A percentile compares a stretch with the other conserved stretches of the same genome.
Evolutionary conservation across 2,113 vertebrate genomes (phyloP).

Genomic region (Epinephelus fuscoguttatus): DNA sequence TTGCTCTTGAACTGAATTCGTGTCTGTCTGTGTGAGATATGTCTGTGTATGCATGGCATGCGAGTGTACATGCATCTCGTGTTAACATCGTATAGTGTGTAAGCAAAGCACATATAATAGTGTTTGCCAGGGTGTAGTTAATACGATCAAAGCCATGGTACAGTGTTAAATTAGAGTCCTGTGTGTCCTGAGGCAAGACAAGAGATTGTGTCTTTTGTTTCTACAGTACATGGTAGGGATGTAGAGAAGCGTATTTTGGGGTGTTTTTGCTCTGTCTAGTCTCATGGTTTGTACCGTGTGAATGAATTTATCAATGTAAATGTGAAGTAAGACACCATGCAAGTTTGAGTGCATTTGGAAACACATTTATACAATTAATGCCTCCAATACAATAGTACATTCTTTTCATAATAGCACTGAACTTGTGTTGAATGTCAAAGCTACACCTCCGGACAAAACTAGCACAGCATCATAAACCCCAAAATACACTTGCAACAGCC

Average conservation of each 20-base stretch:
- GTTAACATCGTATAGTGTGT: neutral
- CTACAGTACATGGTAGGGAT: neutral
- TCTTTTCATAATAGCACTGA: neutral
- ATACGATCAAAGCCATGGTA: constrained; percentile 9
- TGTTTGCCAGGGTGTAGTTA: constrained; percentile 4
- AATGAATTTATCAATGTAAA: neutral
- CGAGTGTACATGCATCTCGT: neutral
- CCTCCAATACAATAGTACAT: neutral
- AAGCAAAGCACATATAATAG: constrained; percentile 5
- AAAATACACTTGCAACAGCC: neutral
- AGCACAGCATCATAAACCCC: neutral
- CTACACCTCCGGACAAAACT: neutral
- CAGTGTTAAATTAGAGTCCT: neutral
- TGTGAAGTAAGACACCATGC: neutral
- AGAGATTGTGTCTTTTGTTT: neutral
- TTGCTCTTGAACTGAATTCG: neutral
- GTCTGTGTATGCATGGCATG: neutral
- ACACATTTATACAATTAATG: neutral
- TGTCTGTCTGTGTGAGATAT: neutral
- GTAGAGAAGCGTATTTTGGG: neutral
- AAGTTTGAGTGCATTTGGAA: neutral
- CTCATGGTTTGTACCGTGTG: neutral
- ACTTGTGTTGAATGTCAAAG: neutral
- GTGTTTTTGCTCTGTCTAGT: neutral
- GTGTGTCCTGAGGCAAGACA: neutral